Percentiles rank a stretch among this genome's conserved stretches.
phyloP scores from a whole-genome alignment of 2,113 vertebrate genomes.

The Recurvirostra avosetta region DNA sequence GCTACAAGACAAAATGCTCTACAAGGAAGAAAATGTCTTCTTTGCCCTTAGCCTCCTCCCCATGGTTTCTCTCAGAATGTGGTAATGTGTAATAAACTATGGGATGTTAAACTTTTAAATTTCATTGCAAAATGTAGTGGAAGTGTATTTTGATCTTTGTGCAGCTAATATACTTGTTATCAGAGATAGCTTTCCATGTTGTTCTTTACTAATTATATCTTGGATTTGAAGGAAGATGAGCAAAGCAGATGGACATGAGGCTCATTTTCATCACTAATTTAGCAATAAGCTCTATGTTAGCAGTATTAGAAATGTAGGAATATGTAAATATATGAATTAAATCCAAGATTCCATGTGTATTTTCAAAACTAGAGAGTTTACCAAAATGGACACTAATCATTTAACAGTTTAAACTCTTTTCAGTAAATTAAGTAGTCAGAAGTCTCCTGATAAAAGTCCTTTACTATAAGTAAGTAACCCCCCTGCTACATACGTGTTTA shows the following conservation, averaged over 20 bases:
- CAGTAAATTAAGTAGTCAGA: neutral
- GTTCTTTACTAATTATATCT: conserved; percentile 54
- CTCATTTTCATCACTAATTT: conserved; percentile 55
- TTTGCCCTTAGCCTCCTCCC: neutral
- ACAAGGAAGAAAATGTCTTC: neutral
- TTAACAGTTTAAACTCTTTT: neutral
- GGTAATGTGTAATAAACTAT: neutral
- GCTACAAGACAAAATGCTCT: neutral
- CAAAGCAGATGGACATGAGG: conserved; percentile 41
- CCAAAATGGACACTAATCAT: neutral
- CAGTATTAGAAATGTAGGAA: neutral
- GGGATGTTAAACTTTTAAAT: neutral
- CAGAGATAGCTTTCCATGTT: neutral
- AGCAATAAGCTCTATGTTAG: conserved; percentile 26
- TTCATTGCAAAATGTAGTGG: neutral
- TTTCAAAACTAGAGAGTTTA: neutral
- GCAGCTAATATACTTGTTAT: neutral
- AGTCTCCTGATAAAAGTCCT: neutral
- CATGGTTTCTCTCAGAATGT: neutral
- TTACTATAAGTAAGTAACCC: neutral
- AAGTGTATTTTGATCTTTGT: neutral
- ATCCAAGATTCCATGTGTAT: conserved; percentile 16
- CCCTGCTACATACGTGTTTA: neutral
- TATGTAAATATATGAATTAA: conserved; percentile 37
- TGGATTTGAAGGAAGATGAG: conserved; percentile 18